Evolutionary conservation across 1,140 invertebrate genomes (phyloP).

Genomic region (Augochlora pura): DNA sequence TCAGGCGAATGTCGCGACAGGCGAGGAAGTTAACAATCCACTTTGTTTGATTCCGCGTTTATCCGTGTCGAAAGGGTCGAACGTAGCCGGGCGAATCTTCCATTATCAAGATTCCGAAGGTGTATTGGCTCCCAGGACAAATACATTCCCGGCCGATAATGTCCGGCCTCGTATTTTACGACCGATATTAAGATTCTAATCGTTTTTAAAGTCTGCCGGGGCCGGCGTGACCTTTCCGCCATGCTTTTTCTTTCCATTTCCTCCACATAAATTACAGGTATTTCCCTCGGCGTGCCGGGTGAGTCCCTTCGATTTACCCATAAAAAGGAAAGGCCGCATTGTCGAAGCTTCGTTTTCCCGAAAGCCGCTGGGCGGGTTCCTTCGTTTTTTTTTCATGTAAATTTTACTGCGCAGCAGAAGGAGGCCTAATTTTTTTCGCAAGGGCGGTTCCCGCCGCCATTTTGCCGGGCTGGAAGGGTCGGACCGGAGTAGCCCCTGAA

Average conservation of each 20-base stretch:
- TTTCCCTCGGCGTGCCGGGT: constrained; percentile 47
- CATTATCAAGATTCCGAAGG: constrained; percentile 4
- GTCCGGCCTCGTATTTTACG: constrained; percentile 35
- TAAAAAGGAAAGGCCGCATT: constrained; percentile 62
- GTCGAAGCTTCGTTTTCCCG: constrained; percentile 64
- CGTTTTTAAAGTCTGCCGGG: constrained; percentile 47
- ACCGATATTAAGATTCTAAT: constrained; percentile 51
- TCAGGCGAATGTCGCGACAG: neutral
- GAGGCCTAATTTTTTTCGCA: constrained; percentile 74
- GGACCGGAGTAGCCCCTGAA: constrained; percentile 68
- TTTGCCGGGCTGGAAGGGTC: constrained; percentile 72
- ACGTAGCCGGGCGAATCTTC: neutral
- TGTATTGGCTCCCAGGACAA: constrained; percentile 32
- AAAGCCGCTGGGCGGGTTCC: constrained; percentile 61
- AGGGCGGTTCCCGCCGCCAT: constrained; percentile 75
- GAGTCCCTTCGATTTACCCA: constrained; percentile 64
- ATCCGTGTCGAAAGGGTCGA: neutral
- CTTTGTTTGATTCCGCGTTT: neutral
- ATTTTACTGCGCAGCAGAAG: constrained; percentile 68
- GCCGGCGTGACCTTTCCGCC: constrained; percentile 44
- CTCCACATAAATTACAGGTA: constrained; percentile 65
- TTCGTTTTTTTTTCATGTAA: constrained; percentile 66
- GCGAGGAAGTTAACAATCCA: neutral
- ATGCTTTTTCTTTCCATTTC: constrained; percentile 58
- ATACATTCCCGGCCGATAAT: constrained; percentile 38